Evolutionary conservation across 92 coral and sea anemone species (phyloP), one percentile per base, ranked within the genome.

Genomic region (Zoanthus solanderi): DNA sequence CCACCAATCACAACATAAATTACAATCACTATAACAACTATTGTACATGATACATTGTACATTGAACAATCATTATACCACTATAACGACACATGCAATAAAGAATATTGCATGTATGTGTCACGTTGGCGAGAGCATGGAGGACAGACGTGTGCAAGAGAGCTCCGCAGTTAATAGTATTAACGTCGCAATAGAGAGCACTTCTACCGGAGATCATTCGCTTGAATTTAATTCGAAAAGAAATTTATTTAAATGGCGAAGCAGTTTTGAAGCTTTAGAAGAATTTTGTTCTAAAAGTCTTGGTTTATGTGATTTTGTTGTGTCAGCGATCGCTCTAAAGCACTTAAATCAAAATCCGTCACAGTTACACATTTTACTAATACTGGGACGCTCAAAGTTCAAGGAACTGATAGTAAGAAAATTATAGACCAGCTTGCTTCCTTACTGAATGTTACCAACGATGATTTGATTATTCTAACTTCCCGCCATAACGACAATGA

Each of bases 401-500:
- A 72, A 72, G 78, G 48, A 32, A 32, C 78, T 29, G 78, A 34
- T 72, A 44, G 78, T 28, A 72, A 72, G 78, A 72, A 72, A 72
- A 7, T 72, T 17, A 72, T 72, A 37, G 78, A 42, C 78, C 78
- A 72, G 78, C 78, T 72, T 72, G 78, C 78, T 72, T 72, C 53
- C 28, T 71, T 72, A 72, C 28, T 72, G 53, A 42, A 72, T 37
- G 78, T 72, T 34, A 69, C 75, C 75, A 69, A 69, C 75, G 42
- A 69, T 69, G 75, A 69, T 34, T 72, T 72, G 78, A 42, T 72
- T 72, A 34, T 72, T 72, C 78, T 34, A 7, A 34, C 78, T 72
- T 72, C 78, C 78, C 78, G 78, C 78, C 78, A 72, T 12, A 72
- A 72, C 78, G 52, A 72, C 52, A 72, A 72, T 42, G 78, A 72